Base-by-base conservation (phyloP, 2,888 invertebrate genomes). In the Troides oblongomaculatus region DNA sequence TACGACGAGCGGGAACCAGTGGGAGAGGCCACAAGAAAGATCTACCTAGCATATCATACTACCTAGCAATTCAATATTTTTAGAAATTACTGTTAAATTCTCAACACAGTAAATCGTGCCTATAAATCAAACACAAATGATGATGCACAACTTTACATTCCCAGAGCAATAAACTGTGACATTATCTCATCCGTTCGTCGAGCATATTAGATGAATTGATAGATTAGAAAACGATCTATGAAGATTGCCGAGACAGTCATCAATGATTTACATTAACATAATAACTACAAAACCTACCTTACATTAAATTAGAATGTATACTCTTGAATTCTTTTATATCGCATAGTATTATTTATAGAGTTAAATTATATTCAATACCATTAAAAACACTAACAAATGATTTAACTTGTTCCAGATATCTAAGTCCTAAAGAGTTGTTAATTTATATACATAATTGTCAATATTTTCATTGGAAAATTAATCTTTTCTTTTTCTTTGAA, bases 211-310 rank as follows among this genome's bases (percentile, higher is more conserved):
- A 70, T 70, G 56, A 66, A 39, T 63, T 63, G 66, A 59, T 63
- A 66, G 66, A 70, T 70, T 66, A 63, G 62, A 60, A 62, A 63
- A 70, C 66, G 57, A 70, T 70, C 60, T 56, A 66, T 66, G 66
- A 60, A 25, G 12, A 70, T 66, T 66, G 58, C 50, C 62, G 50
- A 53, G 69, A 69, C 61, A 50, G 57, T 57, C 53, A 58, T 65
- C 65, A 65, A 62, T 50, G 61, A 64, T 62, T 65, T 30, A 30
- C 21, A 65, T 65, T 64, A 46, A 46, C 53, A 53, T n/a, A 53
- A n/a, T 53, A 53, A n/a, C 53, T n/a, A 12, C 53, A 53, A 53
- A 53, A 53, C 53, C 1, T 7, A n/a, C 10, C 6, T 6, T 53
- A 53, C 53, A 53, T 46, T 46, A 10, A 46, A 46, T 5, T 7